Evolutionary conservation across 2,797 vertebrate genomes (phyloP).

Genomic region (Microtus obscurus): DNA sequence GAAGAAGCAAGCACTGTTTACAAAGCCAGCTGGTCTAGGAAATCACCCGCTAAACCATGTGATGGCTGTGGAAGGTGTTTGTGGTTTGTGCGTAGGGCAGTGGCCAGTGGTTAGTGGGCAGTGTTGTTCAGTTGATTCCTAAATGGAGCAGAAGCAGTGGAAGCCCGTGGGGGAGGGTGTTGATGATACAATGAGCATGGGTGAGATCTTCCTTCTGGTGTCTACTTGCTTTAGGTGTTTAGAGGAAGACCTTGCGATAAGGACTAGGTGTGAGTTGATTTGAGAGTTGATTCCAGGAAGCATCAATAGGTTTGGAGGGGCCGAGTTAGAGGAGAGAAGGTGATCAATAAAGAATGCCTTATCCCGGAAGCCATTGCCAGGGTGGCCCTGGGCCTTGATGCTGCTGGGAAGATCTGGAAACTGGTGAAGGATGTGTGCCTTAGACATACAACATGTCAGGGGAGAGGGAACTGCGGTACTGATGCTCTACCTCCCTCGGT

Average conservation of each 20-base stretch:
- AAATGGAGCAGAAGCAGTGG: not conserved
- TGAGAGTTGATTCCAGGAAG: slow-evolving; percentile 38
- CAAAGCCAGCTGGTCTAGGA: not conserved
- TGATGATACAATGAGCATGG: not conserved
- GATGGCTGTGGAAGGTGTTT: not conserved
- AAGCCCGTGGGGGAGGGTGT: too few relatives aligned
- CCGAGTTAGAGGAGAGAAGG: not conserved
- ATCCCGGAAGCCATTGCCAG: not conserved
- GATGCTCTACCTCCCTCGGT: not conserved
- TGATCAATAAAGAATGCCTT: not conserved
- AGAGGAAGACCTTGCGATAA: not conserved
- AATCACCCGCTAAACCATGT: not conserved
- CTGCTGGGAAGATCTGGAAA: not conserved
- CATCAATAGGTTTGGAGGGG: not conserved
- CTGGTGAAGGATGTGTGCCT: not conserved
- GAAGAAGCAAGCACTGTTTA: not conserved
- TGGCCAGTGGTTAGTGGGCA: not conserved
- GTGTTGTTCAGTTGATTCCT: not conserved
- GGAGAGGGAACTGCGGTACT: not conserved
- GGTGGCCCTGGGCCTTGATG: not conserved
- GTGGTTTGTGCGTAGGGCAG: not conserved
- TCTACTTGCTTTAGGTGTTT: not conserved
- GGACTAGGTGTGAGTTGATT: not conserved
- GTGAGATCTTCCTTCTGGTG: not conserved
- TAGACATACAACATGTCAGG: not conserved